Base-by-base conservation (phyloP, 2,113 vertebrate species). In the cat (Felis catus) region DNA sequence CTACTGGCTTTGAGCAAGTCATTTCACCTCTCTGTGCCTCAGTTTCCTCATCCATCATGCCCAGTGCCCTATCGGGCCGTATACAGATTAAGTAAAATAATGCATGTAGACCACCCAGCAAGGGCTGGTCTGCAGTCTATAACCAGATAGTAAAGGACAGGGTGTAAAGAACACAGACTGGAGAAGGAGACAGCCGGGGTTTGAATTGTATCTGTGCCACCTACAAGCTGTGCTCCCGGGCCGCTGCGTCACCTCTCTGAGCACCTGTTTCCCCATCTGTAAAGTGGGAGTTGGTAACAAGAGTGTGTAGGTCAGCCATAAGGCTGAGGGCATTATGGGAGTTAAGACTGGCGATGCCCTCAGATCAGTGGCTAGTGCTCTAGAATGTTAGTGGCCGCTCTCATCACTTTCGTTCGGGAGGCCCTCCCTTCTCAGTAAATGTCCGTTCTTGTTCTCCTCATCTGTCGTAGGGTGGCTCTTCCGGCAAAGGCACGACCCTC, bases 401-500 rank as follows among this genome's bases (percentile, higher is more conserved):
- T 10, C 23, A 1, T 48, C 84, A 9, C 8, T 89, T 85, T 51
- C 36, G 25, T 33, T n/a, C 33, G 79, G 48, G 31, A 70, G 73
- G 66, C 66, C 63, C 79, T 36, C 61, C 68, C 73, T 33, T 27
- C 68, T 51, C 51, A 7, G 12, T 36, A 0, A 19, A 1, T 0
- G 2, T 11, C 4, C 0, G 2, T 13, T 14, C 11, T 41, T 13
- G 1, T 15, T 11, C 39, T 65, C n/a, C 10, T 36, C 11, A 1
- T n/a, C 41, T 27, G 1, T 39, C 91, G 11, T 33, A 97, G 98
- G 97, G 97, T 0, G 96, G 98, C 45, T 97, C 97, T 70, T 96
- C 90, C 0, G 96, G 96, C 61, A 97, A 98, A 88, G 97, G 96
- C 80, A 96, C 97, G 0, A 1, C 96, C 66, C 76, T 98, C n/a